phyloP scores from a whole-genome alignment of 2,888 invertebrate genomes.

The Gastrophysa polygoni region DNA sequence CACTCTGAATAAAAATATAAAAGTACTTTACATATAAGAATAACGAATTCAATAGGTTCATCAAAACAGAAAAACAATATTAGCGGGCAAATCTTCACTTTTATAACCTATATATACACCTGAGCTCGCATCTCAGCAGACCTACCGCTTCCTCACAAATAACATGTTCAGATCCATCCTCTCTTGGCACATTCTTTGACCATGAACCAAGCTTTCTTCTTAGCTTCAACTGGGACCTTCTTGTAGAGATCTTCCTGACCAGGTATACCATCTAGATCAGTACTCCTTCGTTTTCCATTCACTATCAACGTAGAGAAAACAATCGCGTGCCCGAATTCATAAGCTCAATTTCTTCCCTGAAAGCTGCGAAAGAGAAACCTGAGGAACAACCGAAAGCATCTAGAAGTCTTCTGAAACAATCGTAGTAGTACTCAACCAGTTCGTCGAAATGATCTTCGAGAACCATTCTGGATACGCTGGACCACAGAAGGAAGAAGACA shows the following conservation, averaged over 20 bases:
- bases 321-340: constrained; percentile 56
- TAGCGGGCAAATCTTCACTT: no score
- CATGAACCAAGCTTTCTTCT: constrained; percentile 37
- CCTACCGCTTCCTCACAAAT: no score
- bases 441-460: constrained; percentile 56
- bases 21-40: no score
- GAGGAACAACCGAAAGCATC: constrained; percentile 52
- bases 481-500: constrained; percentile 61
- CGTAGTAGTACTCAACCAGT: constrained; percentile 60
- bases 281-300: constrained; percentile 24
- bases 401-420: constrained; percentile 56
- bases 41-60: no score
- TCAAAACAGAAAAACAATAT: no score
- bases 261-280: constrained; percentile 49
- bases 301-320: constrained; percentile 48
- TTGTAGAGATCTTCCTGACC: constrained; percentile 37
- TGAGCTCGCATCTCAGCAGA: no score
- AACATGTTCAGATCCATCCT: no score
- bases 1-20: no score
- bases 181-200: constrained; percentile 37
- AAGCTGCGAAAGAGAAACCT: constrained; percentile 53
- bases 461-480: constrained; percentile 57
- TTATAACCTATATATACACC: no score
- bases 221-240: constrained; percentile 29
- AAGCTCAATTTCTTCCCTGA: constrained; percentile 50